Conservation (phyloP, 2,113 vertebrate species). For the Galbula dea region DNA sequence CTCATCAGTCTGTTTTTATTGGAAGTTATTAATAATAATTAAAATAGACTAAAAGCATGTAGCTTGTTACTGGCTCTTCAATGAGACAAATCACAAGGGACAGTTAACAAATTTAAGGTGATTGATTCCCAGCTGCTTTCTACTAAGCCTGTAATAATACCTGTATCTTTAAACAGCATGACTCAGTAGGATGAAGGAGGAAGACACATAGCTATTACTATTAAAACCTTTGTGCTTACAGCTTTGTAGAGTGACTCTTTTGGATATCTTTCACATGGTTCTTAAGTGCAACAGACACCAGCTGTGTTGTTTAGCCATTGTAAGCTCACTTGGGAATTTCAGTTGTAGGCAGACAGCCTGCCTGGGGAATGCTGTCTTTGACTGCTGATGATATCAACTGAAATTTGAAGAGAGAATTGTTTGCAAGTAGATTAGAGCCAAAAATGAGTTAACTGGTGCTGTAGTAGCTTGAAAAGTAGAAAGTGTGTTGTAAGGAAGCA, state of each 20-base stretch:
- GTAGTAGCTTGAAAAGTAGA: not conserved
- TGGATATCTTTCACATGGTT: not conserved
- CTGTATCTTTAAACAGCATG: not conserved
- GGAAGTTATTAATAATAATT: not conserved
- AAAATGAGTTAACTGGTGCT: not conserved
- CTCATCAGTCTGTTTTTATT: not conserved
- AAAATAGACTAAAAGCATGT: not conserved
- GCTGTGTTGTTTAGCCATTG: not conserved
- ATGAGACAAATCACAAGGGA: not conserved
- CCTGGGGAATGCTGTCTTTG: not conserved
- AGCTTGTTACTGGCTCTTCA: not conserved
- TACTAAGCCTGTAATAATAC: not conserved
- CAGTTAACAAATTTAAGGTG: not conserved
- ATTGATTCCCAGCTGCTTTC: not conserved
- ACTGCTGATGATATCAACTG: not conserved
- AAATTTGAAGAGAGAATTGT: not conserved
- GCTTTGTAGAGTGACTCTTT: not conserved
- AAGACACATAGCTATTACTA: not conserved
- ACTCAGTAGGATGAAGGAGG: not conserved
- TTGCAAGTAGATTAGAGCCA: not conserved
- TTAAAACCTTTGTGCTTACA: not conserved
- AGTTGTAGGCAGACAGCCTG: not conserved
- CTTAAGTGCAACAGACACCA: not conserved
- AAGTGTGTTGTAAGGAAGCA: not conserved
- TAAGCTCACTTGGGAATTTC: not conserved